Evolutionary conservation across 2,113 vertebrate genomes (phyloP), one percentile per base, ranked within the genome.

Genomic region (Stomatorhinus ivindoensis): DNA sequence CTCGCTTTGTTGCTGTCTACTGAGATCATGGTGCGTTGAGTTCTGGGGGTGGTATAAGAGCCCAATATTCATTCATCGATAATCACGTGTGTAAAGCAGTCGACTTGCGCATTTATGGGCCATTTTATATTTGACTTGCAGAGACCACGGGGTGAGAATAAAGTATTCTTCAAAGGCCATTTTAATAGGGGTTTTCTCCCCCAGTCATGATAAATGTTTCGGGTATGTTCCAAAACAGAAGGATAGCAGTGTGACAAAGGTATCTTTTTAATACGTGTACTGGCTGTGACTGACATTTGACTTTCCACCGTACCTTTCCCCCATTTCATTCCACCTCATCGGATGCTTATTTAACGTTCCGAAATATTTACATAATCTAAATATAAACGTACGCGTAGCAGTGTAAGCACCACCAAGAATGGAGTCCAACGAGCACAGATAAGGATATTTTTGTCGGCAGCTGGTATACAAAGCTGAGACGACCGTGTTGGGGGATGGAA

Each of bases 401-500:
- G 31, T 44, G 21, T 24, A 65, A 61, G 51, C 39, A 83, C 39
- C 24, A 15, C 39, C 42, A 82, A 58, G 21, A 47, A 85, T 46
- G 39, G 50, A 86, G 90, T 89, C n/a, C 19, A 19, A 58, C 19
- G 7, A 55, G 61, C 76, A 50, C 69, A 84, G 91, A 91, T 89
- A 89, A 51, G 48, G 92, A 65, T 42, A 46, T 89, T 27, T 91
- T 90, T 90, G 53, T 88, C 55, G 39, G 4, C 17, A 13, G 42
- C 89, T 13, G 2, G 47, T 90, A 87, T 85, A 90, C 83, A 91
- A 58, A 88, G 24, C 87, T 87, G 53, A 3, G 44, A 89, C 87
- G 82, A 90, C 91, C 92, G 92, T 84, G 69, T 91, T 86, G 91
- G 35, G 10, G 15, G 35, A 89, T 89, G 86, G 31, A 89, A 24